Evolutionary conservation across 1,140 invertebrate genomes (phyloP).

Genomic region (Nixonia krombeini): DNA sequence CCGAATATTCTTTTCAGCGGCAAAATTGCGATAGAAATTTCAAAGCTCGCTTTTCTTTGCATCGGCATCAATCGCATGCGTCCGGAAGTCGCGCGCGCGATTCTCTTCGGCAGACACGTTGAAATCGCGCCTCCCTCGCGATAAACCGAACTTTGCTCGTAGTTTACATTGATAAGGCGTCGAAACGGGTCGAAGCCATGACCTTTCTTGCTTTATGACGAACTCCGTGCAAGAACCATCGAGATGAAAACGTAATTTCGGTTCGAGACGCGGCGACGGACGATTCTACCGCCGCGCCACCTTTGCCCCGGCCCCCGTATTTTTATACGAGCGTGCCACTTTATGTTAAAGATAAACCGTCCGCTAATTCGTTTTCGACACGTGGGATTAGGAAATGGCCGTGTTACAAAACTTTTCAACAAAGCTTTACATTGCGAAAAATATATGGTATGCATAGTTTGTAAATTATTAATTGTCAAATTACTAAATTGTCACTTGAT

Average conservation of each 20-base stretch:
- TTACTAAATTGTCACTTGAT: too few relatives aligned
- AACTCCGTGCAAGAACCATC: constrained; percentile 21
- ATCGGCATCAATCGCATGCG: constrained; percentile 34
- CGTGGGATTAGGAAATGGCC: constrained; percentile 18
- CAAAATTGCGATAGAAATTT: constrained; percentile 11
- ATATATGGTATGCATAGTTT: too few relatives aligned
- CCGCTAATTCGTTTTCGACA: not conserved
- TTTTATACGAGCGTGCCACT: not conserved
- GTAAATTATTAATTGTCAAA: too few relatives aligned
- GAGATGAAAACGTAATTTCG: constrained; percentile 40
- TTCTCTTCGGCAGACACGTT: constrained; percentile 30
- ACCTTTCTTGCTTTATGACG: constrained; percentile 62
- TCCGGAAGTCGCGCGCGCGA: constrained; percentile 41
- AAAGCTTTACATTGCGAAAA: too few relatives aligned
- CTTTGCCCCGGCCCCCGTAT: not conserved
- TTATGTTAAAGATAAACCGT: not conserved
- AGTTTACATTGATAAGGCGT: constrained; percentile 59
- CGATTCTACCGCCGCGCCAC: not conserved
- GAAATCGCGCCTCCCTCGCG: constrained; percentile 38
- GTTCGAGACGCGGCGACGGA: constrained; percentile 9
- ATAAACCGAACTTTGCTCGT: constrained; percentile 62
- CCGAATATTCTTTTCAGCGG: not conserved
- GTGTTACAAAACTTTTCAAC: too few relatives aligned
- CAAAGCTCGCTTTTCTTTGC: constrained; percentile 26
- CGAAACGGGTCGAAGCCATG: constrained; percentile 68